Conservation (phyloP, 2,797 vertebrate species). For the Lepilemur septentrionalis region DNA sequence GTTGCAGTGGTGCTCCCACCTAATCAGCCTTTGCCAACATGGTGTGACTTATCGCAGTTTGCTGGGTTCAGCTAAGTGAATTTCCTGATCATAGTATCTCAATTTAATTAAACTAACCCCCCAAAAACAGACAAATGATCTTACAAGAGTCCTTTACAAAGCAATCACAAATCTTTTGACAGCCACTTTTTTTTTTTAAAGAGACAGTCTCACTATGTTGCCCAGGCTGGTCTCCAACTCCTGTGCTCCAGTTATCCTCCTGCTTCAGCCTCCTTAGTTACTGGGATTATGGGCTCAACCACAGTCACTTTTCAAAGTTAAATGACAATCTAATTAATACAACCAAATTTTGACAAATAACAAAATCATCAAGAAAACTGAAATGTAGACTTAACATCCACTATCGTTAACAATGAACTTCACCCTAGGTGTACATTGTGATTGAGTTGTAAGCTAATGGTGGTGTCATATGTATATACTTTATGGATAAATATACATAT, state of each 20-base stretch:
- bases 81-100: background rate
- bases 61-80: background rate
- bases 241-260: too few relatives aligned
- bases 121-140: background rate
- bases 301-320: slow-evolving; percentile 1
- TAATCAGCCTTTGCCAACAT: background rate
- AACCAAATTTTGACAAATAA: background rate
- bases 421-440: background rate
- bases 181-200: background rate
- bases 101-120: slow-evolving; percentile 28
- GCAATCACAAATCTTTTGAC: background rate
- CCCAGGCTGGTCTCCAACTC: too few relatives aligned
- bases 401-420: background rate
- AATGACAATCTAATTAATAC: background rate
- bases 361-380: slow-evolving; percentile 13
- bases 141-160: slow-evolving; percentile 17
- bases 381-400: background rate
- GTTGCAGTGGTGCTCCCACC: background rate
- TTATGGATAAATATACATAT: slow-evolving; percentile 4
- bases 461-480: background rate
- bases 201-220: too few relatives aligned
- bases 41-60: background rate
- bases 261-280: too few relatives aligned
- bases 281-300: too few relatives aligned
- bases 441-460: background rate